Evolutionary conservation across 1,140 invertebrate species (phyloP).

Genomic region (Episyrphus balteatus): DNA sequence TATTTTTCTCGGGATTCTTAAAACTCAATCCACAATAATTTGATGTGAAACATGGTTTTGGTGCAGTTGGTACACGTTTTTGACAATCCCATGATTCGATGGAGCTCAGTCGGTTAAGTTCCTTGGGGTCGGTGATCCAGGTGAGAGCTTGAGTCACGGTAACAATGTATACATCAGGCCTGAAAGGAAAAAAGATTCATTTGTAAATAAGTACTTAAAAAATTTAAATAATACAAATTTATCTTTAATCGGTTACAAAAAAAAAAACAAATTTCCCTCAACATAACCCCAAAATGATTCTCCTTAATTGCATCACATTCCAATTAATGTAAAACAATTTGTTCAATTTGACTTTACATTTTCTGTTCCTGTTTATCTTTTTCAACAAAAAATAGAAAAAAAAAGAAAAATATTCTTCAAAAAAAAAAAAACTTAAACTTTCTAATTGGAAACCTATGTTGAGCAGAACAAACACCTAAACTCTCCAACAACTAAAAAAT

Average conservation of each 20-base stretch:
- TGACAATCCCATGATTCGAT: conserved; percentile 76
- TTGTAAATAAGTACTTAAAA: background rate
- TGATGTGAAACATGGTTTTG: conserved; percentile 63
- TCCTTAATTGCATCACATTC: no score
- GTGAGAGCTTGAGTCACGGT: conserved; percentile 80
- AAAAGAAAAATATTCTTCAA: no score
- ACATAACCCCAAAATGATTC: no score
- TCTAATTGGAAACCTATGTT: no score
- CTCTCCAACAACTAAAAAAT: no score
- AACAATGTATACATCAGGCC: conserved; percentile 80
- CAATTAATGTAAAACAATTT: no score
- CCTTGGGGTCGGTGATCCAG: conserved; percentile 81
- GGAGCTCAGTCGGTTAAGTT: conserved; percentile 48
- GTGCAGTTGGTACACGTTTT: conserved; percentile 53
- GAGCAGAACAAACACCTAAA: no score
- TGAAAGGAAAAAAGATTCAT: conserved; percentile 36
- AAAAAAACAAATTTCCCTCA: no score
- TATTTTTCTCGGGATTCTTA: conserved; percentile 59
- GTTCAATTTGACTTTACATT: no score
- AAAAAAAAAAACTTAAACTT: no score
- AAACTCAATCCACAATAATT: conserved; percentile 77
- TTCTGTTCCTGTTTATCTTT: no score
- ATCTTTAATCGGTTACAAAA: background rate
- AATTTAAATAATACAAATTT: background rate
- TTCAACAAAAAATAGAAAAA: no score